A percentile compares a stretch with the other conserved stretches of the same genome.
phyloP scores from a whole-genome alignment of 2,888 invertebrate genomes.

The Trilocha varians region DNA sequence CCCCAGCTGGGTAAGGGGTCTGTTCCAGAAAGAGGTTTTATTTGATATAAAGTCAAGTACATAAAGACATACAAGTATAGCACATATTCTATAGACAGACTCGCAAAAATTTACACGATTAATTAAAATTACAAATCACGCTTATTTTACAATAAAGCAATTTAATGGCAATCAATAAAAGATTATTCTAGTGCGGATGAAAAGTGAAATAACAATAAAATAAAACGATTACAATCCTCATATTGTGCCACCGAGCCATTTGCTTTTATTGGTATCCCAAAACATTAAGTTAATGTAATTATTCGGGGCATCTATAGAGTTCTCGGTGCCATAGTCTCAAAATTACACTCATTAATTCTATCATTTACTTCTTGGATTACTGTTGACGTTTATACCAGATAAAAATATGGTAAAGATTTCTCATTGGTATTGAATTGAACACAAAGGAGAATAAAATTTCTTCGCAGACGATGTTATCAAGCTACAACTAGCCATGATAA shows the following conservation, averaged over 20 bases:
- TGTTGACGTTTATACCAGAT: neutral
- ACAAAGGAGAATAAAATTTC: too few species aligned
- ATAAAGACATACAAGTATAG: too few species aligned
- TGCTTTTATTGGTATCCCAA: slow-evolving; percentile 49
- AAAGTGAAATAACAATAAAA: slow-evolving; percentile 52
- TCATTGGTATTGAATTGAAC: too few species aligned
- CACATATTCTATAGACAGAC: too few species aligned
- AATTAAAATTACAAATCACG: too few species aligned
- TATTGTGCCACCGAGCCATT: slow-evolving; percentile 42
- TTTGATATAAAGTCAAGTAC: too few species aligned
- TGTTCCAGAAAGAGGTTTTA: too few species aligned
- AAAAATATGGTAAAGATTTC: too few species aligned
- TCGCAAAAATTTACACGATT: too few species aligned
- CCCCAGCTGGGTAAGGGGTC: too few species aligned
- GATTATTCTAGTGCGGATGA: slow-evolving; percentile 23
- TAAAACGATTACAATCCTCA: slow-evolving; percentile 48
- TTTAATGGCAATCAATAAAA: neutral
- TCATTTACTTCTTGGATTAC: neutral
- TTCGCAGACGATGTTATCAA: too few species aligned
- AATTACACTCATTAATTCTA: neutral
- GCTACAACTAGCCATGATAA: too few species aligned
- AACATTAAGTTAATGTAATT: slow-evolving; percentile 43
- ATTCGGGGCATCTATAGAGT: slow-evolving; percentile 15
- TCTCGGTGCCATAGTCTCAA: neutral
- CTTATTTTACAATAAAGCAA: neutral